These are phyloP conservation scores for Notothenia coriiceps DNA, from an alignment of 2,113 vertebrate species.

Conservation along the genomic window DNA sequence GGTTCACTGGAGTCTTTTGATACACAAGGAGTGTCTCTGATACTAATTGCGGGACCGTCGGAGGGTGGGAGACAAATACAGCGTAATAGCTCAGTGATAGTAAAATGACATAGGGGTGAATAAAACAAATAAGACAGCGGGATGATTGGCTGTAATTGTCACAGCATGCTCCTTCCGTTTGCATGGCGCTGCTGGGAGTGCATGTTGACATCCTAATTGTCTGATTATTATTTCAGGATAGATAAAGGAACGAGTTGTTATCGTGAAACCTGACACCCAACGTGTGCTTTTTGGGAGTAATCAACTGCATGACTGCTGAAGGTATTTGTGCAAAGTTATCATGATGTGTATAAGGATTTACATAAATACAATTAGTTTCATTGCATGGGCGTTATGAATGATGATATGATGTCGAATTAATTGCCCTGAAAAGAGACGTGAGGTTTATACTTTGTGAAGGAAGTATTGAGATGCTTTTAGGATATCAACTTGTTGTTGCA, in stretches of 20 bases:
- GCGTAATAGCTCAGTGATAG: slow-evolving; percentile 44
- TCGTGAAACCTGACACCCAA: slow-evolving; percentile 9
- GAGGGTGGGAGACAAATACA: slow-evolving; percentile 70
- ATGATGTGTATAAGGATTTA: not conserved
- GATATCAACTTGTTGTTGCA: too few relatives aligned
- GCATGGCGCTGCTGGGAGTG: not conserved
- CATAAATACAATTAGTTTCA: slow-evolving; percentile 16
- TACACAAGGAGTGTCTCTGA: slow-evolving; percentile 72
- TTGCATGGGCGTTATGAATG: not conserved
- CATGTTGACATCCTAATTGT: slow-evolving; percentile 17
- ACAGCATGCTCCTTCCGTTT: slow-evolving; percentile 33
- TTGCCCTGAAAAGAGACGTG: not conserved
- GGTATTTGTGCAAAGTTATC: slow-evolving; percentile 10
- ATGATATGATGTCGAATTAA: slow-evolving; percentile 4
- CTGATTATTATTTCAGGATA: not conserved
- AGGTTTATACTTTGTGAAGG: not conserved
- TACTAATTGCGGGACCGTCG: slow-evolving; percentile 67
- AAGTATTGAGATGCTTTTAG: too few relatives aligned
- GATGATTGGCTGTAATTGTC: slow-evolving; percentile 14
- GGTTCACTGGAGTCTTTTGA: slow-evolving; percentile 62
- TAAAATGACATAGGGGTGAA: slow-evolving; percentile 48
- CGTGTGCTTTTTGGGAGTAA: not conserved
- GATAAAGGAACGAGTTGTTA: slow-evolving; percentile 3
- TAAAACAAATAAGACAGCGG: slow-evolving; percentile 24
- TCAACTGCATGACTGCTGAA: not conserved